Conservation (phyloP, 2,797 vertebrate species). For the Thunnus albacares region DNA sequence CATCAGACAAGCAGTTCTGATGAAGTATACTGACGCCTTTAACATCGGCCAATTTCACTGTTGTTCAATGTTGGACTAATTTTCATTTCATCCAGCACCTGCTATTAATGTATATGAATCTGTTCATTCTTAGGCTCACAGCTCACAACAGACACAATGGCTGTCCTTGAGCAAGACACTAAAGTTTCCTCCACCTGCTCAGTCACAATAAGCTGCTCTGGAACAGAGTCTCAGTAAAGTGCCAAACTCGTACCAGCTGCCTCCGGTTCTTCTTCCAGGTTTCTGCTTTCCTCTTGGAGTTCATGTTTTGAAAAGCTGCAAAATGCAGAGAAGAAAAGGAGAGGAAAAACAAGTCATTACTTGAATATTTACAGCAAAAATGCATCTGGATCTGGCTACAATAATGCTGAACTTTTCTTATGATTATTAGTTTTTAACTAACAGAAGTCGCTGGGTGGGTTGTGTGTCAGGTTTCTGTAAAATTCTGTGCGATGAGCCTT, state of each 20-base stretch:
- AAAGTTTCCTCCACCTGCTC: background rate
- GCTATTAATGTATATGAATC: background rate
- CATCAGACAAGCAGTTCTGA: no score
- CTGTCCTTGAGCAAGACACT: no score
- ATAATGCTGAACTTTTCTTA: background rate
- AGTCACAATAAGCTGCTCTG: background rate
- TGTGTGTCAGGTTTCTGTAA: constrained; percentile 97
- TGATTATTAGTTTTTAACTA: constrained; percentile 73
- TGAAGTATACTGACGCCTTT: no score
- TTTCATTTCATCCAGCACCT: background rate
- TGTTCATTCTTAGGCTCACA: no score
- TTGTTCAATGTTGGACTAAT: background rate
- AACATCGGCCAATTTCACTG: no score
- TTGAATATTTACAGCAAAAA: background rate
- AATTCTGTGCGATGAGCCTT: constrained; percentile 99
- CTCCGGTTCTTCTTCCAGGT: constrained; percentile 99
- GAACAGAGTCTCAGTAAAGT: constrained; percentile 1
- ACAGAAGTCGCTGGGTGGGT: constrained; percentile 99
- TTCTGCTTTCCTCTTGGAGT: constrained; percentile 99
- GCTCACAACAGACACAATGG: no score
- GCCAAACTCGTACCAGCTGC: constrained; percentile 89
- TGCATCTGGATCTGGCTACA: background rate
- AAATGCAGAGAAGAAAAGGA: background rate
- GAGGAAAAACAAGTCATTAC: background rate
- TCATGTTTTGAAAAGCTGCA: constrained; percentile 99